phyloP scores from a whole-genome alignment of 2,797 vertebrate species.

The Centroberyx gerrardi region DNA sequence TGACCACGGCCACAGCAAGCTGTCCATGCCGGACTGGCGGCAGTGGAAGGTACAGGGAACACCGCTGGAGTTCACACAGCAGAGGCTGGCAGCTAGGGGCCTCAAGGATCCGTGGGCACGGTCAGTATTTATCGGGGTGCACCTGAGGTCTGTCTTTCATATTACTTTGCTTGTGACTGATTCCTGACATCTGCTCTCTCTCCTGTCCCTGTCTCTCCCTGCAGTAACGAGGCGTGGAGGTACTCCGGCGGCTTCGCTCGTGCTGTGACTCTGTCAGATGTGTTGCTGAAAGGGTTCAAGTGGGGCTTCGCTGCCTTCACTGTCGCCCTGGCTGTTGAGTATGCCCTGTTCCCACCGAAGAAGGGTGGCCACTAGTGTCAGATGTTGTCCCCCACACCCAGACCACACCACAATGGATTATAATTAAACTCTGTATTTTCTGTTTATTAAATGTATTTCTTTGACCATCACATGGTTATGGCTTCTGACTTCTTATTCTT shows the following conservation, averaged over 20 bases:
- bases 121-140: slow-evolving; percentile 72
- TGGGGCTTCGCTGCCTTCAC: slow-evolving; percentile 94
- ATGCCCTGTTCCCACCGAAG: slow-evolving; percentile 88
- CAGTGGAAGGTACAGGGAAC: slow-evolving; percentile 93
- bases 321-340: slow-evolving; percentile 92
- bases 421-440: slow-evolving; percentile 61
- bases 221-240: slow-evolving; percentile 96
- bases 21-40: slow-evolving; percentile 90
- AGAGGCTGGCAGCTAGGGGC: slow-evolving; percentile 87
- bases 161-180: neutral
- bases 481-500: neutral
- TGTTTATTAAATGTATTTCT: slow-evolving; percentile 72
- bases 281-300: slow-evolving; percentile 92
- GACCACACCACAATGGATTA: slow-evolving; percentile 18
- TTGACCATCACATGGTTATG: slow-evolving; percentile 28
- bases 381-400: neutral
- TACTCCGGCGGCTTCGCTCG: slow-evolving; percentile 88
- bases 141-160: neutral
- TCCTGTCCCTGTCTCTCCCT: slow-evolving; percentile 35
- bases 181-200: slow-evolving; percentile 15
- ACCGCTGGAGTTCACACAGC: slow-evolving; percentile 89
- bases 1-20: slow-evolving; percentile 86
- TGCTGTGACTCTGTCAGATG: slow-evolving; percentile 83
- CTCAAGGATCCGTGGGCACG: slow-evolving; percentile 94
- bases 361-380: slow-evolving; percentile 85